Evolutionary conservation across 2,888 invertebrate genomes (phyloP).

Genomic region (Thereva nobilitata): DNA sequence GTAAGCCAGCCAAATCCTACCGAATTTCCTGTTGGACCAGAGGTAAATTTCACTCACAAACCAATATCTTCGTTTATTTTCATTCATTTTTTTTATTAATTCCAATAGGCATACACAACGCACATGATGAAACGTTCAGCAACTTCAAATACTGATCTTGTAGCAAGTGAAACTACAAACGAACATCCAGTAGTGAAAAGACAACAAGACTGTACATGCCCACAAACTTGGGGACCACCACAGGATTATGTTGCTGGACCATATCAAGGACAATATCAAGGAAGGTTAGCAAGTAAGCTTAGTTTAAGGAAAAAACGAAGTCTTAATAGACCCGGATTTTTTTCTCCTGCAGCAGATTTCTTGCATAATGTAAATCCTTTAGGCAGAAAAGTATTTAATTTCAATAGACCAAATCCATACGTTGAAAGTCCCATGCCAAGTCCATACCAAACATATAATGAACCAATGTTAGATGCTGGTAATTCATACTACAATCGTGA

Average conservation of each 20-base stretch:
- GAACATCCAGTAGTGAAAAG: background rate
- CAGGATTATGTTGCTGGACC: background rate
- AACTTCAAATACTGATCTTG: background rate
- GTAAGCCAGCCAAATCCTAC: slow-evolving; percentile 44
- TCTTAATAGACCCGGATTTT: background rate
- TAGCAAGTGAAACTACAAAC: slow-evolving; percentile 5
- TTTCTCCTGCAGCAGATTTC: background rate
- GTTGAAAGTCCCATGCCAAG: background rate
- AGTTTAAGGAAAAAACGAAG: slow-evolving; percentile 21
- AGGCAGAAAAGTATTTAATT: background rate
- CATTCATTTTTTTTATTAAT: background rate
- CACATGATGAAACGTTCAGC: background rate
- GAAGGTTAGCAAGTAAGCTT: slow-evolving; percentile 23
- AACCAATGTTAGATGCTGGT: too few relatives aligned
- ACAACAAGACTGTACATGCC: slow-evolving; percentile 13
- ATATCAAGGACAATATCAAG: background rate
- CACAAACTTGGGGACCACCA: background rate
- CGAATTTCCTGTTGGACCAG: background rate
- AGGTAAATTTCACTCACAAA: slow-evolving; percentile 3
- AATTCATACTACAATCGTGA: slow-evolving; percentile 8
- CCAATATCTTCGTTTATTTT: background rate
- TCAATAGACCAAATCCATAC: background rate
- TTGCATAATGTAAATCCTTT: background rate
- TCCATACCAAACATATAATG: too few relatives aligned
- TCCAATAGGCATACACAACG: background rate